These are phyloP conservation scores for Philotrypesis tridentata DNA, from an alignment of 1,140 invertebrate species.

Conservation along the genomic window DNA sequence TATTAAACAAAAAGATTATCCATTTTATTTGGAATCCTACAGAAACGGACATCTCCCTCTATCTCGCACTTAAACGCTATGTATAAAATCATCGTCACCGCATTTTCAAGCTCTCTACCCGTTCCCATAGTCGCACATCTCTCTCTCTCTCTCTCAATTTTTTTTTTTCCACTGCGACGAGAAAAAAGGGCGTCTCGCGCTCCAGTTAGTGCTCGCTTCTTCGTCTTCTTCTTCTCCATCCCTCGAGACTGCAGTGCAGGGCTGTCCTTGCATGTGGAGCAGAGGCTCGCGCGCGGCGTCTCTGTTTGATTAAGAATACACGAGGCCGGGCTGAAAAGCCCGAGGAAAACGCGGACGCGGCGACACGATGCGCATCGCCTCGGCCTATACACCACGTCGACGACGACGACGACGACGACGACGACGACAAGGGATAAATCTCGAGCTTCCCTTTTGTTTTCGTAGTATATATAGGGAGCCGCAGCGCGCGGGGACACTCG, in stretches of 20 bases:
- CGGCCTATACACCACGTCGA: neutral
- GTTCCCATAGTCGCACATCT: too few relatives aligned
- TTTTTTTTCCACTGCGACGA: too few relatives aligned
- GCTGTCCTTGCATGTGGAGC: conserved; percentile 40
- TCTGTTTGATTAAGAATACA: conserved; percentile 42
- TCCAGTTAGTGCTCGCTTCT: conserved; percentile 13
- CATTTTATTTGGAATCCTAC: too few relatives aligned
- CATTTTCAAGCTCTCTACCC: neutral
- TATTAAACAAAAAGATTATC: too few relatives aligned
- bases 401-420: neutral
- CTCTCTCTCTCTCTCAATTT: neutral
- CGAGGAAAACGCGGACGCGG: neutral
- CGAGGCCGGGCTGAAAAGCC: conserved; percentile 2
- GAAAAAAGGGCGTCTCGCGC: neutral
- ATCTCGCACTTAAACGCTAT: too few relatives aligned
- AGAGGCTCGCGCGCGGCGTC: conserved; percentile 21
- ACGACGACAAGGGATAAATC: conserved; percentile 6
- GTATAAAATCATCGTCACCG: too few relatives aligned
- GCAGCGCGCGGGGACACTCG: too few relatives aligned
- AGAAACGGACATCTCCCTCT: too few relatives aligned
- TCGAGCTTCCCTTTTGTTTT: neutral
- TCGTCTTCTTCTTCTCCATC: neutral
- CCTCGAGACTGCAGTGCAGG: conserved; percentile 31
- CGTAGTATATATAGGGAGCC: too few relatives aligned
- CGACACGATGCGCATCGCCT: conserved; percentile 6